Conservation (phyloP, 2,113 vertebrate species). For the Epinephelus fuscoguttatus region DNA sequence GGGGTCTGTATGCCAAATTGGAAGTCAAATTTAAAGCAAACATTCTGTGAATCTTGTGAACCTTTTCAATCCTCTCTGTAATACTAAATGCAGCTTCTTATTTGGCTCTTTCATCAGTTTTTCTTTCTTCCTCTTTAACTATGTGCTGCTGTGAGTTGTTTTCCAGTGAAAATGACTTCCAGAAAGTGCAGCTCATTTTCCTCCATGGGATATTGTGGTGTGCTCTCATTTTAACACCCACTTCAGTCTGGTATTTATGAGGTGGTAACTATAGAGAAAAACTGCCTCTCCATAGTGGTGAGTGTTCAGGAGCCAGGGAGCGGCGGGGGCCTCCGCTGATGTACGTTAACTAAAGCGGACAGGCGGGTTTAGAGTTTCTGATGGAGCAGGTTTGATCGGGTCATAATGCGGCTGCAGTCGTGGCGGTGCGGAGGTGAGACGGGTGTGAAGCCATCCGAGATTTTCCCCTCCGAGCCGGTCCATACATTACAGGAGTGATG, state of each 20-base stretch:
- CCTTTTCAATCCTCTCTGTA: background rate
- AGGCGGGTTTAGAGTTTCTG: slow-evolving; percentile 57
- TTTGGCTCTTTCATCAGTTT: slow-evolving; percentile 1
- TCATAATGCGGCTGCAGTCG: slow-evolving; percentile 28
- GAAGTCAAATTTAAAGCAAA: background rate
- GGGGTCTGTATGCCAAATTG: background rate
- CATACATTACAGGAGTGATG: slow-evolving; percentile 62
- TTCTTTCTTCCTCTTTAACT: slow-evolving; percentile 18
- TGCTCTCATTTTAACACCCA: slow-evolving; percentile 73
- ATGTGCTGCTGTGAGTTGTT: slow-evolving; percentile 17
- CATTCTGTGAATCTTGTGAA: background rate
- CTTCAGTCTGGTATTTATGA: slow-evolving; percentile 78
- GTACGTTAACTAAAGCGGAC: slow-evolving; percentile 65
- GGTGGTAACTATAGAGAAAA: slow-evolving; percentile 67
- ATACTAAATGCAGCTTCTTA: slow-evolving; percentile 11
- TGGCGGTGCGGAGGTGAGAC: slow-evolving; percentile 19
- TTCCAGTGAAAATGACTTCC: slow-evolving; percentile 45
- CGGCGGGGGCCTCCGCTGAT: slow-evolving; percentile 36
- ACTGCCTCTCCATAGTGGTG: slow-evolving; percentile 34
- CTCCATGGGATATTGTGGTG: slow-evolving; percentile 57
- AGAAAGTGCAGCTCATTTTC: slow-evolving; percentile 44
- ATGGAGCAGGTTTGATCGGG: slow-evolving; percentile 61
- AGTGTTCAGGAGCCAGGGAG: slow-evolving; percentile 37
- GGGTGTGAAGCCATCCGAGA: slow-evolving; percentile 33
- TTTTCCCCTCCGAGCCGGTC: slow-evolving; percentile 28